phyloP scores from a whole-genome alignment of 2,113 vertebrate species.

The Stictonetta naevosa region DNA sequence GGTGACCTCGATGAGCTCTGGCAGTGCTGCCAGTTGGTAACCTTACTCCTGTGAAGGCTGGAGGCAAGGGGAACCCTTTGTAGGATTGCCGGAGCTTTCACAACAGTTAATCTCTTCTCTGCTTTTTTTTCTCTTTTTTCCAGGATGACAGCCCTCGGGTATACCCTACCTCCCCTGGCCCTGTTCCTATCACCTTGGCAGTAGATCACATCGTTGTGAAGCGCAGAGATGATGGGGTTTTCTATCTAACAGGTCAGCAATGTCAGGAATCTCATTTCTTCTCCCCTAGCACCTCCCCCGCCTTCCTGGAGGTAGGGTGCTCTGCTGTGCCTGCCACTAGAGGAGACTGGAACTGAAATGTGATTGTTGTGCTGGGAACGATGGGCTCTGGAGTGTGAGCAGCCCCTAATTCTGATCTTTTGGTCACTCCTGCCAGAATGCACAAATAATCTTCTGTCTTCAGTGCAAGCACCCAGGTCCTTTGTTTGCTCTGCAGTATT shows the following conservation, averaged over 20 bases:
- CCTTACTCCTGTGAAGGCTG: background rate
- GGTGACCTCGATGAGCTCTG: background rate
- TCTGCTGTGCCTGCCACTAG: background rate
- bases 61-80: background rate
- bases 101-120: background rate
- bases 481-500: fast-evolving
- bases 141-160: slow-evolving; percentile 91
- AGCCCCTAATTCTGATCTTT: background rate
- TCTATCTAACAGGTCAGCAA: slow-evolving; percentile 86
- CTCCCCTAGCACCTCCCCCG: background rate
- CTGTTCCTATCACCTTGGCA: slow-evolving; percentile 85
- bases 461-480: background rate
- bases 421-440: background rate
- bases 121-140: background rate
- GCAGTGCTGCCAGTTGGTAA: background rate
- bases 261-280: background rate
- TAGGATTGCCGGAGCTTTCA: background rate
- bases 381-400: background rate
- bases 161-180: slow-evolving; percentile 90
- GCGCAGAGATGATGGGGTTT: slow-evolving; percentile 87
- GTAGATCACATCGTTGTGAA: slow-evolving; percentile 85
- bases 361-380: background rate
- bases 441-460: background rate
- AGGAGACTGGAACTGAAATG: background rate
- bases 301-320: background rate